Percentiles rank a stretch among this genome's conserved stretches.
These are phyloP conservation scores for Trachelus stipa DNA, from an alignment of 2,888 invertebrate genomes.

Conservation along the genomic window DNA sequence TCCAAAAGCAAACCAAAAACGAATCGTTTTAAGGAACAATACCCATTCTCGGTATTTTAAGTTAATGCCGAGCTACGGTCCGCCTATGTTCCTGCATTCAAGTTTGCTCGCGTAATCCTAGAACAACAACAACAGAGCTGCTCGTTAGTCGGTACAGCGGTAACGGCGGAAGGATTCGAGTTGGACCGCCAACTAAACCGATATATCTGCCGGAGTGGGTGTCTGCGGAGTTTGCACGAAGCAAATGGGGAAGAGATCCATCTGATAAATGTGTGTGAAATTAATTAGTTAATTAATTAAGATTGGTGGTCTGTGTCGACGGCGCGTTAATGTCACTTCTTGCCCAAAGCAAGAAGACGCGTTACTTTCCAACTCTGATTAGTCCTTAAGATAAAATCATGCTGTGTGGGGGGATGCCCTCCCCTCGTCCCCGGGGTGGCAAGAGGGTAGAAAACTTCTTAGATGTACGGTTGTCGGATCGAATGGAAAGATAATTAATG, in stretches of 20 bases:
- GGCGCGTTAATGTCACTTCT: background rate
- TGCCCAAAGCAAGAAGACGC: background rate
- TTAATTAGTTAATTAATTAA: constrained; percentile 60
- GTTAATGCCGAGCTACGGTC: constrained; percentile 13
- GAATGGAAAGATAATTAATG: background rate
- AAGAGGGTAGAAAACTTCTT: background rate
- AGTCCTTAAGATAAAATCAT: background rate
- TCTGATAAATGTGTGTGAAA: constrained; percentile 54
- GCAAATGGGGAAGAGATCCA: constrained; percentile 38
- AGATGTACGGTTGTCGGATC: background rate
- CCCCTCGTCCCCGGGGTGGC: too few species aligned
- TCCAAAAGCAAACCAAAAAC: background rate
- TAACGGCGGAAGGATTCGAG: constrained; percentile 47
- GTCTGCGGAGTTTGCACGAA: constrained; percentile 45
- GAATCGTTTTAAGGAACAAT: background rate
- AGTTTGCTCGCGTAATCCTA: constrained; percentile 34
- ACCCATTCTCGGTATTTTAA: background rate
- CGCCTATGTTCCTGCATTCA: constrained; percentile 24
- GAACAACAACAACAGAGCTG: constrained; percentile 32
- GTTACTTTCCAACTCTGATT: constrained; percentile 8
- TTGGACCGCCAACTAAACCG: constrained; percentile 50
- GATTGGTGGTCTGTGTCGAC: constrained; percentile 34
- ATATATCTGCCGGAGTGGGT: constrained; percentile 47
- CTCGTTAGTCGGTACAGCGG: constrained; percentile 44
- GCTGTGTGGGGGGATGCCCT: background rate